Conservation (phyloP, 2,888 invertebrate genomes). For the Eurytoma californica region DNA sequence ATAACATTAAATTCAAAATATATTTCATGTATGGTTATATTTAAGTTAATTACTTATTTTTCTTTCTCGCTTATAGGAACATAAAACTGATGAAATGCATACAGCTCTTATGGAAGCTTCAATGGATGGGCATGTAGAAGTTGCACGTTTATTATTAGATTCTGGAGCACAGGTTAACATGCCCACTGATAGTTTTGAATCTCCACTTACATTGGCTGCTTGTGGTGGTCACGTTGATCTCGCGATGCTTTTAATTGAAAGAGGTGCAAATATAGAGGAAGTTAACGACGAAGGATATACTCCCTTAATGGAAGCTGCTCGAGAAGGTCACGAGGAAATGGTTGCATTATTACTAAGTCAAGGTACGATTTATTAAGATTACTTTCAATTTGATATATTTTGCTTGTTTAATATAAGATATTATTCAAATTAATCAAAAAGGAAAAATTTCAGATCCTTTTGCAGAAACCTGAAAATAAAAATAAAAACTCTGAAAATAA, state of each 20-base stretch:
- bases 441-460: no score
- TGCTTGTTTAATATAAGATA: no score
- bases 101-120: constrained; percentile 99
- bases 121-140: constrained; percentile 99
- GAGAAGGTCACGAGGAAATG: constrained; percentile 99
- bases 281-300: constrained; percentile 99
- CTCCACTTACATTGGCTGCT: constrained; percentile 97
- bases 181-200: constrained; percentile 99
- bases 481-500: no score
- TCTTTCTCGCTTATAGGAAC: constrained; percentile 82
- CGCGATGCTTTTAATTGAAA: constrained; percentile 94
- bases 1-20: no score
- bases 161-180: constrained; percentile 99
- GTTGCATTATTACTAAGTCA: constrained; percentile 94
- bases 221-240: constrained; percentile 99
- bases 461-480: no score
- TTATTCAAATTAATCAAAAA: no score
- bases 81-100: constrained; percentile 99
- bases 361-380: constrained; percentile 75
- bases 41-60: no score
- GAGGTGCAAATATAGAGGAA: constrained; percentile 99
- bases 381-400: no score
- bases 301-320: constrained; percentile 98
- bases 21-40: no score
- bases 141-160: constrained; percentile 94